phyloP scores from a whole-genome alignment of 2,797 vertebrate species.

The Chiloscyllium punctatum region DNA sequence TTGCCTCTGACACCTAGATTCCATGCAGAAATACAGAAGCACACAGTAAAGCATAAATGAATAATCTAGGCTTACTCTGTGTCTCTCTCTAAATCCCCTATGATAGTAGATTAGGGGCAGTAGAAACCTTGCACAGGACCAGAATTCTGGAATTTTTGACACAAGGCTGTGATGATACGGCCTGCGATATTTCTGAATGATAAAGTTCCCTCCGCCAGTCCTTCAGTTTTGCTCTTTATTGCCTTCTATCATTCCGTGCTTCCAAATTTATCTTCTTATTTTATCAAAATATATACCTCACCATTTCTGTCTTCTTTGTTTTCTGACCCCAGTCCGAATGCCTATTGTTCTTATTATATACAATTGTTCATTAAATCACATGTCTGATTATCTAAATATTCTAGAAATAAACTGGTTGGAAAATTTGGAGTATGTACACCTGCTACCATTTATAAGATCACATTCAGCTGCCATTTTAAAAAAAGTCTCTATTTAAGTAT shows the following conservation, averaged over 20 bases:
- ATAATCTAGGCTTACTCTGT: not conserved
- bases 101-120: not conserved
- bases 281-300: not conserved
- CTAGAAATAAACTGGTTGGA: not conserved
- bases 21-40: no score
- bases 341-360: not conserved
- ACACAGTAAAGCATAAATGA: no score
- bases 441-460: not conserved
- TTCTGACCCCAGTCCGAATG: not conserved
- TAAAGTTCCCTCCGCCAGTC: not conserved
- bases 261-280: not conserved
- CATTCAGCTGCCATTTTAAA: not conserved
- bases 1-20: no score
- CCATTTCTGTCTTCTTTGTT: not conserved
- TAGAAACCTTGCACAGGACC: not conserved
- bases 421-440: conserved; percentile 4
- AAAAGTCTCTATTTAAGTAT: not conserved
- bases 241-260: not conserved
- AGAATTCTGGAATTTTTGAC: not conserved
- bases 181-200: not conserved
- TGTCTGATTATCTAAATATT: not conserved
- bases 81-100: not conserved
- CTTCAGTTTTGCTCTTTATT: not conserved
- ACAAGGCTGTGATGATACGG: not conserved
- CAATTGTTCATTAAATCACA: not conserved